Conservation (phyloP, 2,888 invertebrate genomes). For the Meandrusa payeni region DNA sequence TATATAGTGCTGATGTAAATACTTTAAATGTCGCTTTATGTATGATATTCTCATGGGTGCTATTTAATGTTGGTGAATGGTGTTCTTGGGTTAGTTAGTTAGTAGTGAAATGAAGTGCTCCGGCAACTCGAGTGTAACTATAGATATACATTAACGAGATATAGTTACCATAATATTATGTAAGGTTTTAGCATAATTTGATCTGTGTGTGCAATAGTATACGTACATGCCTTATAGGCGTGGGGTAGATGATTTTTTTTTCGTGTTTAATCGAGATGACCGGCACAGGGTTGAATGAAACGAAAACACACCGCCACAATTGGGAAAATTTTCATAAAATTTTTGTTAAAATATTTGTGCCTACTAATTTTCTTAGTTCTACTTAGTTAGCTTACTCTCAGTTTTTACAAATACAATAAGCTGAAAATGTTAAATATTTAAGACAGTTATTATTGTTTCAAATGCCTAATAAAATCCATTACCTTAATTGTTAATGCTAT, state of each 20-base stretch:
- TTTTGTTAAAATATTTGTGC: too few species aligned
- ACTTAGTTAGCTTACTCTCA: too few species aligned
- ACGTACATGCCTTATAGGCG: slow-evolving; percentile 46
- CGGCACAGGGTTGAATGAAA: slow-evolving; percentile 57
- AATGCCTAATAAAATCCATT: background rate
- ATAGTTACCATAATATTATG: slow-evolving; percentile 65
- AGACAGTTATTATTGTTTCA: background rate
- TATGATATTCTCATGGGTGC: slow-evolving; percentile 76
- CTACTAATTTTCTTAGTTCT: too few species aligned
- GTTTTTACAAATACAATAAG: too few species aligned
- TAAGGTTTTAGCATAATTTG: slow-evolving; percentile 63
- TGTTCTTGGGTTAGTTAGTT: slow-evolving; percentile 51
- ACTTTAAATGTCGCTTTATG: slow-evolving; percentile 67
- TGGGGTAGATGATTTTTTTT: slow-evolving; percentile 40
- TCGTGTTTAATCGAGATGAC: slow-evolving; percentile 39
- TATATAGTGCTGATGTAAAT: slow-evolving; percentile 45
- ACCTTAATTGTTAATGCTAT: background rate
- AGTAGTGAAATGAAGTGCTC: slow-evolving; percentile 33
- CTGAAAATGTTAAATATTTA: too few species aligned
- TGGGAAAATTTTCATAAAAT: too few species aligned
- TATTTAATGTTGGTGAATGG: slow-evolving; percentile 74
- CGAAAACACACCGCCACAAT: too few species aligned
- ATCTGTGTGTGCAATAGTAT: slow-evolving; percentile 72
- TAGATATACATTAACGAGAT: slow-evolving; percentile 49
- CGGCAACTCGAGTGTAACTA: slow-evolving; percentile 37